Evolutionary conservation across 2,888 invertebrate species (phyloP).

Genomic region (Brachylomia viminalis): DNA sequence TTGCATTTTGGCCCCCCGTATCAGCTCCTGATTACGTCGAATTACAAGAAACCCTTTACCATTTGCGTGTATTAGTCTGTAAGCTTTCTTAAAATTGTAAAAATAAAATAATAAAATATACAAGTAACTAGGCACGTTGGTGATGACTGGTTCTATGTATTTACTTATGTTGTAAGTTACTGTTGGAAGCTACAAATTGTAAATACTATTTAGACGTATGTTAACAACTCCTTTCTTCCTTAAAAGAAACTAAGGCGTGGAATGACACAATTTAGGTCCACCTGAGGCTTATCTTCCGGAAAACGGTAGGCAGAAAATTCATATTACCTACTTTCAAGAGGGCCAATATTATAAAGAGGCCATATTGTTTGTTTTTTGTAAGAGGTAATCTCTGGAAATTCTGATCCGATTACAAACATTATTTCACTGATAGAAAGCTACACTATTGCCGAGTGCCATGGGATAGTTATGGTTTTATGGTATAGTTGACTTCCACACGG

Average conservation of each 20-base stretch:
- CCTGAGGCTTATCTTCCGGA: background rate
- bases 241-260: background rate
- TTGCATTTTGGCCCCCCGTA: too few species aligned
- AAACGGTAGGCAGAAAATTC: background rate
- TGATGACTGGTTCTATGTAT: background rate
- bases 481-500: background rate
- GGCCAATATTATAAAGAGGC: background rate
- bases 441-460: background rate
- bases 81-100: too few species aligned
- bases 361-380: background rate
- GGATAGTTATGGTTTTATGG: background rate
- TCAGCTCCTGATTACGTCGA: too few species aligned
- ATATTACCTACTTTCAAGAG: background rate
- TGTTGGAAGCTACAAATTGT: background rate
- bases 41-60: too few species aligned
- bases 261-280: background rate
- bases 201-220: background rate
- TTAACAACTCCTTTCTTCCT: background rate
- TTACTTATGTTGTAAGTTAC: background rate
- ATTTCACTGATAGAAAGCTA: background rate
- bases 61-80: too few species aligned
- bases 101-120: too few species aligned
- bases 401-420: background rate
- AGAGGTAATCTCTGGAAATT: background rate
- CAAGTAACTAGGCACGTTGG: background rate